phyloP scores from a whole-genome alignment of 2,113 vertebrate species.

The Murina feae region DNA sequence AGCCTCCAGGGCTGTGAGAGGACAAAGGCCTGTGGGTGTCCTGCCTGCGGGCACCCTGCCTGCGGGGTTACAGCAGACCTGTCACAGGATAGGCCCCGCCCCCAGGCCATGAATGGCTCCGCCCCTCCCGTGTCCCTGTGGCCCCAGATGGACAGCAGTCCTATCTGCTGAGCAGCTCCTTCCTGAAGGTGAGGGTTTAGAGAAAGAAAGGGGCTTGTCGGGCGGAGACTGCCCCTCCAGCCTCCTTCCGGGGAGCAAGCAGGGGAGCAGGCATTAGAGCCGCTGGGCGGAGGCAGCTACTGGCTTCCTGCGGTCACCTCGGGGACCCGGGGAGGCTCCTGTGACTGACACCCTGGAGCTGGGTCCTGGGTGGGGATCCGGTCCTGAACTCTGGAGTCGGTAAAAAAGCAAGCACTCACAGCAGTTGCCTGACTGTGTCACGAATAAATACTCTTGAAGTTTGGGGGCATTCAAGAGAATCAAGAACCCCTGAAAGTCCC shows the following conservation, averaged over 20 bases:
- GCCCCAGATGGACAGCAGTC: too few relatives aligned
- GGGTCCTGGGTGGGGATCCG: background rate
- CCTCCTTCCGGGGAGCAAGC: background rate
- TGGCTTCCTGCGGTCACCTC: too few relatives aligned
- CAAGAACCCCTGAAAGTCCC: rapidly evolving
- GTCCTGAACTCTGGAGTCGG: background rate
- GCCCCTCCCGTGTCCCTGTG: background rate
- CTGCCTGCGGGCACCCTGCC: too few relatives aligned
- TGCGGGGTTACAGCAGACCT: too few relatives aligned
- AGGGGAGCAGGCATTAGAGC: background rate
- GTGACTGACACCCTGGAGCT: background rate
- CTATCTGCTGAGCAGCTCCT: background rate
- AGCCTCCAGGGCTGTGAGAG: too few relatives aligned
- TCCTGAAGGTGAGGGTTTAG: background rate
- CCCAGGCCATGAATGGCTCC: too few relatives aligned
- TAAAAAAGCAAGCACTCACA: background rate
- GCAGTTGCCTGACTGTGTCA: rapidly evolving
- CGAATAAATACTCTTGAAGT: background rate
- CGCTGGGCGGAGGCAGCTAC: rapidly evolving
- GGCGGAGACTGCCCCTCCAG: background rate
- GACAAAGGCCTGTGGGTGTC: too few relatives aligned
- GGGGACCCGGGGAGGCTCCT: too few relatives aligned
- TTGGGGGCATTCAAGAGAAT: background rate
- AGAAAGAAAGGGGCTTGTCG: background rate
- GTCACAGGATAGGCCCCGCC: too few relatives aligned